phyloP scores from a whole-genome alignment of 2,113 vertebrate genomes.

The Caloenas nicobarica region DNA sequence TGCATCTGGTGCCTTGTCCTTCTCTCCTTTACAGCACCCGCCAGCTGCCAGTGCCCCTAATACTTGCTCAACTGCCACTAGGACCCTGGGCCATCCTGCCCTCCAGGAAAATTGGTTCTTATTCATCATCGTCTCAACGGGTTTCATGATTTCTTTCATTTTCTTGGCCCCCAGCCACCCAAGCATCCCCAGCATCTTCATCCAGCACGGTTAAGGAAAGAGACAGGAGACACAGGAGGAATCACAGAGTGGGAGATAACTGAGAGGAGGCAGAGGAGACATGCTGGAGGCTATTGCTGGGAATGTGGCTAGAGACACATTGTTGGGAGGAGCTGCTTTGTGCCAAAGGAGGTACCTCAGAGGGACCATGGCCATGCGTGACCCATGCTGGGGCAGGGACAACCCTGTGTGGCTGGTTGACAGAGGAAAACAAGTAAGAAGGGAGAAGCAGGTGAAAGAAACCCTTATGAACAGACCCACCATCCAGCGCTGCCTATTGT shows the following conservation, averaged over 20 bases:
- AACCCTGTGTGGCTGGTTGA: rapidly evolving
- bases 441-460: not conserved
- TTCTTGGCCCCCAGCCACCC: not conserved
- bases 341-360: not conserved
- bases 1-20: not conserved
- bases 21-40: not conserved
- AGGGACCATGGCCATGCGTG: rapidly evolving
- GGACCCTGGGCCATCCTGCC: not conserved
- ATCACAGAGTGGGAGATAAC: not conserved
- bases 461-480: not conserved
- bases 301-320: not conserved
- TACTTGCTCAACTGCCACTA: not conserved
- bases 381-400: rapidly evolving
- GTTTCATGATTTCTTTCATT: not conserved
- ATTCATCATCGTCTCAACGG: not conserved
- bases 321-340: not conserved
- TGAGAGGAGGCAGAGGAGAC: not conserved
- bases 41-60: not conserved
- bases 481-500: rapidly evolving
- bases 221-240: not conserved
- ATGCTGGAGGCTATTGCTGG: not conserved
- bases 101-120: not conserved
- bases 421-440: not conserved
- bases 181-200: too few species aligned
- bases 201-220: not conserved